Base-by-base conservation (phyloP, 2,113 vertebrate genomes). In the Anhinga rufa region DNA sequence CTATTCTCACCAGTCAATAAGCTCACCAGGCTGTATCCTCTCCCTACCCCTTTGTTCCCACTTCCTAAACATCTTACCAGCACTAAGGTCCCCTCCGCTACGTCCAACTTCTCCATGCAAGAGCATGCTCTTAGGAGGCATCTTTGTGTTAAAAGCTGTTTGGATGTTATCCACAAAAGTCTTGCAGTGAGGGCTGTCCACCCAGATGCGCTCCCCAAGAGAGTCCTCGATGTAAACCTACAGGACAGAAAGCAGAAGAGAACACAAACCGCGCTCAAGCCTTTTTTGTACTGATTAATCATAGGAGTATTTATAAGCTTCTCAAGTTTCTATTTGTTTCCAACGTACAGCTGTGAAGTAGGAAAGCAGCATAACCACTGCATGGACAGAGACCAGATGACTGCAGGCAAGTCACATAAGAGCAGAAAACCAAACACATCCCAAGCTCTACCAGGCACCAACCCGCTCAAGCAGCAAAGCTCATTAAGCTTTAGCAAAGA, bases 191-290 rank as follows among this genome's bases (percentile, higher is more conserved):
- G 98, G 99, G 93, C 99, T 99, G 98, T 99, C 99, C 87, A 99
- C 99, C 99, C 99, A 99, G 96, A 99, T 99, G 46, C 99, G 98
- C 87, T 99, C 99, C 8, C 99, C 99, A 18, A 99, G 97, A 1
- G 99, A 99, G 96, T 99, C 99, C 81, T 99, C 99, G 4, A 99
- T 99, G 97, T 99, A 99, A 21, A 99, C 99, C 99, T 99, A 91
- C 19, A 94, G 19, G 5, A 29, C 15, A 14, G 2, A 24, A 90
- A 85, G 9, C 64, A 93, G 4, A 42, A 66, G 6, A 91, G 22
- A 58, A 44, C 28, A 60, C 40, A 46, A 7, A 4, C 21, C 66
- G 42, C 0, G 7, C 9, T 36, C 9, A 52, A 4, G 10, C 6
- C 21, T 31, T 32, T 18, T n/a, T 32, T 34, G 58, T 62, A 26